Evolutionary conservation across 2,113 vertebrate species (phyloP).

Genomic region (Tamias sibiricus): DNA sequence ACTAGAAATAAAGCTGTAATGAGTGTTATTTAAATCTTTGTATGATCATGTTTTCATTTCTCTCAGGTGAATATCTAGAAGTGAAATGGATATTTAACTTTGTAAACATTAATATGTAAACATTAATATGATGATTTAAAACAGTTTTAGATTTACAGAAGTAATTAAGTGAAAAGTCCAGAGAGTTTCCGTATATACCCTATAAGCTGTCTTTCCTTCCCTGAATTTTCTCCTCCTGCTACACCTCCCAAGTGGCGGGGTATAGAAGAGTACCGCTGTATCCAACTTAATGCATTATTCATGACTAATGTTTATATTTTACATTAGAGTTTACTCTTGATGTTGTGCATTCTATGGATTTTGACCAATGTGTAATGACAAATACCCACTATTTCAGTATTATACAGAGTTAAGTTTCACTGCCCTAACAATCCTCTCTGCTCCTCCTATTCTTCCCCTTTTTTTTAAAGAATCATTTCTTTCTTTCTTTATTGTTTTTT

Average conservation of each 20-base stretch:
- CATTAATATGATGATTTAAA: not conserved
- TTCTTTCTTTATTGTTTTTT: no score
- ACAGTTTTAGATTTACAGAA: not conserved
- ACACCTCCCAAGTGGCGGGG: no score
- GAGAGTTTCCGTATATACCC: not conserved
- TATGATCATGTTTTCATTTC: not conserved
- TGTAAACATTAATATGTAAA: not conserved
- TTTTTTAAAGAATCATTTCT: no score
- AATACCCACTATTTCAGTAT: not conserved
- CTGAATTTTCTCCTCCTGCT: not conserved
- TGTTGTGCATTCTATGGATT: not conserved
- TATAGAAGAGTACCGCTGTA: no score
- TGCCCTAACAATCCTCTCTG: not conserved
- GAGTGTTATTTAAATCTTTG: not conserved
- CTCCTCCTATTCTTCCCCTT: not conserved
- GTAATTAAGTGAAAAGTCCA: not conserved
- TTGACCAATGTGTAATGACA: not conserved
- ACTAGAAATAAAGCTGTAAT: not conserved
- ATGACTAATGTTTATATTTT: not conserved
- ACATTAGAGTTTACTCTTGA: not conserved
- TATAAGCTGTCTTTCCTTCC: not conserved
- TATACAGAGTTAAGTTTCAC: not conserved
- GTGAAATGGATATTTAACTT: not conserved
- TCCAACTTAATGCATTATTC: not conserved
- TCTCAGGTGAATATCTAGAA: not conserved